Evolutionary conservation across 2,113 vertebrate genomes (phyloP), one percentile per base, ranked within the genome.

Genomic region (Macrotus californicus): DNA sequence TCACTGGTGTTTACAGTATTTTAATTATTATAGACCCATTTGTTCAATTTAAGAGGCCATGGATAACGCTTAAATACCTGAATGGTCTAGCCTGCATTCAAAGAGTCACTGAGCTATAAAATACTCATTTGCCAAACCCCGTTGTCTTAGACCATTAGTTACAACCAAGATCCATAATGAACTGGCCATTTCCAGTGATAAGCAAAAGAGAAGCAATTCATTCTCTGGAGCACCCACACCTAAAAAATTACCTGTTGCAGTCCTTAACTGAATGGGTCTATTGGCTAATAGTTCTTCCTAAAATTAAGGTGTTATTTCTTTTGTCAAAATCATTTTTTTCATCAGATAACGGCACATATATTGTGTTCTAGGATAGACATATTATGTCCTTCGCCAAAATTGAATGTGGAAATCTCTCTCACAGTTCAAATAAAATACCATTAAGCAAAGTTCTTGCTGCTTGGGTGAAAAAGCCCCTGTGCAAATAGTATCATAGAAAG

Each of bases 11-110:
- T 97, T 96, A 97, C 86, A 89, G 93, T 97, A 96, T 96, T 97
- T 97, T 97, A 97, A 97, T 97, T 97, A 97, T 96, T 95, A 96
- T 95, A 96, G 96, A 96, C 73, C 9, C 66, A 97, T 96, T 96
- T 94, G 79, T 83, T 96, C 94, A 93, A 94, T 81, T 97, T 93
- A 94, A 95, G 92, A 96, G 82, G 75, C 86, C 36, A 7, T 93
- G 93, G 87, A 84, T 96, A 96, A 95, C 59, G 56, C 64, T 97
- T 96, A 95, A 97, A 95, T 95, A 96, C 96, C 95, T 96, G 95
- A 94, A 93, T 87, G 83, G 91, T 91, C 93, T 93, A 96, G 75
- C 82, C 87, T 94, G 46, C 36, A 48, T 97, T 97, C 94, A 24
- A 64, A 95, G 88, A 97, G 86, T 93, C 93, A 93, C 93, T 97